Evolutionary conservation across 2,888 invertebrate genomes (phyloP), one percentile per base, ranked within the genome.

Genomic region (Teleogryllus oceanicus): DNA sequence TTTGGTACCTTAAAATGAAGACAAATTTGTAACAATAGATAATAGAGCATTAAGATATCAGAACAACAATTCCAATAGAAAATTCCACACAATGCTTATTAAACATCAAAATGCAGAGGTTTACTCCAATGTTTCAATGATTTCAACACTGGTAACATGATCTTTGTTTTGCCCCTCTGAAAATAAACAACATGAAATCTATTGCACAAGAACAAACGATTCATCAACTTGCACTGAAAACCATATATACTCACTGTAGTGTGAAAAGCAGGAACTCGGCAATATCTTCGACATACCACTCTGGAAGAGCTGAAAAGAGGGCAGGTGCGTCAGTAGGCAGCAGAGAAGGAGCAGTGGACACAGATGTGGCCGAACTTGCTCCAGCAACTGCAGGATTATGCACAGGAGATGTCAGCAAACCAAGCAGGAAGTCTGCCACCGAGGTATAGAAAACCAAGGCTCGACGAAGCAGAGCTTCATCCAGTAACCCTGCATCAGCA

Each of bases 281-380:
- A 84, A 98, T 94, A 86, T 99, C 98, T 88, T 99, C 99, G 84
- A 99, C 92, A 87, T 97, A 96, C 94, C 97, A 98, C 89, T 99
- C 98, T 75, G 99, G 99, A 85, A 96, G 90, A 84, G 97, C 96
- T 79, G 94, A 92, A 89, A 98, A 98, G 84, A 93, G 90, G 84
- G 91, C 90, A 20, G 94, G 92, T 78, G 92, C 89, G 83, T 91
- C 91, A 74, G 90, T 89, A 20, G 92, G 92, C 82, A 92, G 86
- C 37, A 83, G 78, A 18, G 77, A 78, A 21, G 82, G 74, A 62
- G 62, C 62, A 62, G 62, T 5, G 18, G 62, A 62, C 16, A 62
- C 16, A 18, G 16, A 16, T 62, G 62, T 62, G 13, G 62, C 62
- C n/a, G 79, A 13, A 16, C 16, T 18, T 16, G 62, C 62, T 18